These are phyloP conservation scores for Pelmatolapia mariae DNA, from an alignment of 2,113 vertebrate species.

Conservation along the genomic window DNA sequence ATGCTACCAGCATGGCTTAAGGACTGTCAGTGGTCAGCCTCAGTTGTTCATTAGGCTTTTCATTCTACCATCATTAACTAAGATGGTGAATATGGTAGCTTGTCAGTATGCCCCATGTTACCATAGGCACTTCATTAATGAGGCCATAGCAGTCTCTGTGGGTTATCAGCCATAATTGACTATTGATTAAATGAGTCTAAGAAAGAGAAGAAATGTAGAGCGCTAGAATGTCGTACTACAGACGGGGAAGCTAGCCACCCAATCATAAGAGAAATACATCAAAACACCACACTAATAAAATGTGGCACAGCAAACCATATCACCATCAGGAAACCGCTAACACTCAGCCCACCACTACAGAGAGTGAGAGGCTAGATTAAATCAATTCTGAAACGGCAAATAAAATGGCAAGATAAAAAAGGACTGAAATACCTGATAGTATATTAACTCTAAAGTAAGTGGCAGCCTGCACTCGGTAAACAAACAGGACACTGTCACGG, in stretches of 20 bases:
- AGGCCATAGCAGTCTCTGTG: background rate
- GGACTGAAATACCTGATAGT: background rate
- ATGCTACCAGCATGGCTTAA: background rate
- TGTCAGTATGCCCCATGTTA: background rate
- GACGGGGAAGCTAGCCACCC: background rate
- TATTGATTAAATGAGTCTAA: background rate
- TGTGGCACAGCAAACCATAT: background rate
- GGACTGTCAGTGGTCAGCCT: background rate
- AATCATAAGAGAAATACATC: background rate
- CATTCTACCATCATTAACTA: background rate
- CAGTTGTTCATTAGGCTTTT: background rate
- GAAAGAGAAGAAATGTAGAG: background rate
- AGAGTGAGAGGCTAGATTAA: background rate
- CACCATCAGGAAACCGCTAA: background rate
- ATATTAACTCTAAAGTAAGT: background rate
- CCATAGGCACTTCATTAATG: background rate
- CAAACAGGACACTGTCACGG: background rate
- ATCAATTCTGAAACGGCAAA: background rate
- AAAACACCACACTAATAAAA: background rate
- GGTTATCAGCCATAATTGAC: background rate
- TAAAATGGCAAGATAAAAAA: background rate
- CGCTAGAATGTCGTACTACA: rapidly evolving
- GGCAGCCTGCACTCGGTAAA: background rate
- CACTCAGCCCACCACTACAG: background rate
- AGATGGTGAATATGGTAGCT: background rate